Conservation (phyloP, 2,113 vertebrate species). For the Ptilonorhynchus violaceus region DNA sequence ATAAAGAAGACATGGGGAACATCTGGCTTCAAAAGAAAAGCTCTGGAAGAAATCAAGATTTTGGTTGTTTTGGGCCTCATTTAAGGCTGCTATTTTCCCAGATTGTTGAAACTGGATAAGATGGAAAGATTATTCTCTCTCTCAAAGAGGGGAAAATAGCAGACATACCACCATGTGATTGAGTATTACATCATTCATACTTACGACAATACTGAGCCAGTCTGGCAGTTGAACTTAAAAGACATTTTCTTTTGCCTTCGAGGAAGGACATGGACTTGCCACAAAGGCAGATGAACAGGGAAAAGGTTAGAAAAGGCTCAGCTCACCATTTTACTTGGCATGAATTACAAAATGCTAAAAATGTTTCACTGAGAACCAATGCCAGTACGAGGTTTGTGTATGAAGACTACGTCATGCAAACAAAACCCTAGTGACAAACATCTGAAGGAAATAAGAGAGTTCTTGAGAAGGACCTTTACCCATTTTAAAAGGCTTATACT, state of each 20-base stretch:
- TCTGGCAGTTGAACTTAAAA: slow-evolving; percentile 18
- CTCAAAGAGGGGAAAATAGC: background rate
- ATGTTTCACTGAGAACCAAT: background rate
- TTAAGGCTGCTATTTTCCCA: slow-evolving; percentile 17
- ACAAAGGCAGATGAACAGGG: background rate
- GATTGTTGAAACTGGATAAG: background rate
- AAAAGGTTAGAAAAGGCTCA: background rate
- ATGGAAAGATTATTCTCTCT: background rate
- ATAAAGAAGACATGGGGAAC: slow-evolving; percentile 2
- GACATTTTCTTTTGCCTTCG: slow-evolving; percentile 13
- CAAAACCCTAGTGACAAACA: background rate
- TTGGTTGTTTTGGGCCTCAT: background rate
- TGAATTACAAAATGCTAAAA: background rate
- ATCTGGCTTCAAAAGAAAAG: slow-evolving; percentile 36
- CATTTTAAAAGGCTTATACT: background rate
- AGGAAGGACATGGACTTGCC: background rate
- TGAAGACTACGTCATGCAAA: background rate
- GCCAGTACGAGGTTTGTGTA: background rate
- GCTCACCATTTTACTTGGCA: background rate
- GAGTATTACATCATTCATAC: slow-evolving; percentile 1
- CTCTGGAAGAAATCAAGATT: slow-evolving; percentile 41
- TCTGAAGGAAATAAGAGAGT: background rate
- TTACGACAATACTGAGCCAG: slow-evolving; percentile 6
- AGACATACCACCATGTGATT: slow-evolving; percentile 5
- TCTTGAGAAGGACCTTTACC: background rate